Evolutionary conservation across 2,888 invertebrate species (phyloP).

Genomic region (Tortricodes alternella): DNA sequence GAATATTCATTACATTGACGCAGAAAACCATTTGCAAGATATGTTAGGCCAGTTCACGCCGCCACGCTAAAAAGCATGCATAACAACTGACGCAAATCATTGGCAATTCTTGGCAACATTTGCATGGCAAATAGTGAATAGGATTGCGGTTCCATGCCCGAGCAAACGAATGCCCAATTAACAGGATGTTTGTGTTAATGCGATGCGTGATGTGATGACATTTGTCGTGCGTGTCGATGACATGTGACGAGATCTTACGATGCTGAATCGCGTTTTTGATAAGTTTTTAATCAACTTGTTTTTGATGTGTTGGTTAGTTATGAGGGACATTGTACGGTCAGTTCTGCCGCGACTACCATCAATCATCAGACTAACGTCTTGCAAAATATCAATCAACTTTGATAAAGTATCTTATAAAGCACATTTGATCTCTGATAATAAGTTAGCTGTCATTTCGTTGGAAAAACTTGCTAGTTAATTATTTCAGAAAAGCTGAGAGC

Average conservation of each 20-base stretch:
- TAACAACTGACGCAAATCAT: conserved; percentile 64
- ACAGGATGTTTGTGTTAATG: conserved; percentile 15
- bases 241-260: conserved; percentile 15
- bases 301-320: conserved; percentile 2
- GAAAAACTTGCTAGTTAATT: neutral
- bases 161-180: conserved; percentile 22
- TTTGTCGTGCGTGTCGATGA: conserved; percentile 11
- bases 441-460: neutral
- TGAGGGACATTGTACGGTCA: neutral
- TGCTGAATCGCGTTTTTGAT: conserved; percentile 7
- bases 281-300: conserved; percentile 7
- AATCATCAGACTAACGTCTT: neutral
- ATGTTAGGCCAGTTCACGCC: conserved; percentile 58
- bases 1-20: conserved; percentile 59
- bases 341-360: neutral
- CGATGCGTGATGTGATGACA: conserved; percentile 12
- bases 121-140: conserved; percentile 35
- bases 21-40: conserved; percentile 48
- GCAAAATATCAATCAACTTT: too few relatives aligned
- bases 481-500: neutral
- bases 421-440: neutral
- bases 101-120: conserved; percentile 39
- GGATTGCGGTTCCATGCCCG: conserved; percentile 13
- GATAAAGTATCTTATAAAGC: neutral
- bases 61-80: conserved; percentile 59